A percentile compares a stretch with the other conserved stretches of the same genome.
These are phyloP conservation scores for Drosophila colorata DNA, from an alignment of 2,888 invertebrate species.

Conservation along the genomic window DNA sequence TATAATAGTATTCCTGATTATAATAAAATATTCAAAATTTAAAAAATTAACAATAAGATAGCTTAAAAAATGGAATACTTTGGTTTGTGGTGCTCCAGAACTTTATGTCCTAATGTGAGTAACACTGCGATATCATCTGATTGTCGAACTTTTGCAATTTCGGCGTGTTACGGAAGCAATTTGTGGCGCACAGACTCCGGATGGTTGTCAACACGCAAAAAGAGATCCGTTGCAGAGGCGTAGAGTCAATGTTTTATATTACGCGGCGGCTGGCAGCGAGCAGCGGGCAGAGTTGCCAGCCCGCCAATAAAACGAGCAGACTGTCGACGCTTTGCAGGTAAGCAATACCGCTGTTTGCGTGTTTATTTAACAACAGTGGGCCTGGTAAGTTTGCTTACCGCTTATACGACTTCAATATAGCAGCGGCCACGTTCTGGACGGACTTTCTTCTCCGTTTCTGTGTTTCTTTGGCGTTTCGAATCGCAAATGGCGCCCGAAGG, in stretches of 20 bases:
- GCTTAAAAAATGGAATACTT: too few relatives aligned
- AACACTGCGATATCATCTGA: too few relatives aligned
- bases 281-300: constrained; percentile 17
- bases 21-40: too few relatives aligned
- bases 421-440: constrained; percentile 13
- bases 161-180: constrained; percentile 45
- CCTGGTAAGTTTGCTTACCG: constrained; percentile 60
- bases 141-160: constrained; percentile 28
- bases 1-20: too few relatives aligned
- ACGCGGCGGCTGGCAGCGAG: constrained; percentile 12
- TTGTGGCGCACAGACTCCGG: constrained; percentile 25
- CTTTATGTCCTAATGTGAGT: too few relatives aligned
- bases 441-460: constrained; percentile 5
- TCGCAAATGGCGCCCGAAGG: constrained; percentile 47
- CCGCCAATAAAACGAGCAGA: constrained; percentile 45
- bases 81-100: too few relatives aligned
- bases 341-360: constrained; percentile 41
- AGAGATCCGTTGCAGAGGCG: not conserved
- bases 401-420: constrained; percentile 29
- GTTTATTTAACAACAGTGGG: constrained; percentile 68
- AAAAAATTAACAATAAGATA: too few relatives aligned
- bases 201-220: constrained; percentile 31
- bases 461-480: constrained; percentile 26
- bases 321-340: constrained; percentile 46
- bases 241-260: constrained; percentile 53